These are phyloP conservation scores for Diglossa cyanea DNA, from an alignment of 2,797 vertebrate species.

Conservation along the genomic window DNA sequence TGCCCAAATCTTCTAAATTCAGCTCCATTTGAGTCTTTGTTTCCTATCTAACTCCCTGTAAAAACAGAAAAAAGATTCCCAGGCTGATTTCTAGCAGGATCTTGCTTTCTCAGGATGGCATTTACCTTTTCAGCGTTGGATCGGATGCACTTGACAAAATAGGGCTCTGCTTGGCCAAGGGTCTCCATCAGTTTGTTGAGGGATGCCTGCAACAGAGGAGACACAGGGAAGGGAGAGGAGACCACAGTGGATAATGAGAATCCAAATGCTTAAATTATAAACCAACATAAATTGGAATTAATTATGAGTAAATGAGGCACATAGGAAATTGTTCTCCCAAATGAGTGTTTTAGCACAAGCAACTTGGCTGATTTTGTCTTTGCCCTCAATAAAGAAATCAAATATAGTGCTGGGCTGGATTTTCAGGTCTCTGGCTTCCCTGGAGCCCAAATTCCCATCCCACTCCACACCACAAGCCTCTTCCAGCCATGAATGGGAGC, in stretches of 20 bases:
- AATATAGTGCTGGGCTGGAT: not conserved
- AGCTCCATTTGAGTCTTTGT: not conserved
- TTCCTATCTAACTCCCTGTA: not conserved
- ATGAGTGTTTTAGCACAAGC: not conserved
- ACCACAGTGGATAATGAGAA: not conserved
- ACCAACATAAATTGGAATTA: not conserved
- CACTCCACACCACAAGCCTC: not conserved
- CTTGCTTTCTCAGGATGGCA: rapidly evolving
- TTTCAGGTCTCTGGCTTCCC: not conserved
- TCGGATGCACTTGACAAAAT: slow-evolving; percentile 98
- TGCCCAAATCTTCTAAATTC: not conserved
- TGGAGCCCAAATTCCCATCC: not conserved
- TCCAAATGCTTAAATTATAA: not conserved
- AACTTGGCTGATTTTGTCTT: not conserved
- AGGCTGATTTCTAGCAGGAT: not conserved
- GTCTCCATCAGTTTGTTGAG: slow-evolving; percentile 98
- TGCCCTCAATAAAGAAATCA: not conserved
- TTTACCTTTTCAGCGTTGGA: slow-evolving; percentile 98
- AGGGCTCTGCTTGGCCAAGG: slow-evolving; percentile 94
- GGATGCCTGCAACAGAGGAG: slow-evolving; percentile 81
- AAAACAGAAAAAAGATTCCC: not conserved
- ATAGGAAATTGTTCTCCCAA: not conserved
- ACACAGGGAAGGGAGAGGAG: not conserved
- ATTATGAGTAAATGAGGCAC: not conserved
- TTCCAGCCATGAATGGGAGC: not conserved